These are phyloP conservation scores for Gopherus flavomarginatus DNA, from an alignment of 2,113 vertebrate species.

Conservation along the genomic window DNA sequence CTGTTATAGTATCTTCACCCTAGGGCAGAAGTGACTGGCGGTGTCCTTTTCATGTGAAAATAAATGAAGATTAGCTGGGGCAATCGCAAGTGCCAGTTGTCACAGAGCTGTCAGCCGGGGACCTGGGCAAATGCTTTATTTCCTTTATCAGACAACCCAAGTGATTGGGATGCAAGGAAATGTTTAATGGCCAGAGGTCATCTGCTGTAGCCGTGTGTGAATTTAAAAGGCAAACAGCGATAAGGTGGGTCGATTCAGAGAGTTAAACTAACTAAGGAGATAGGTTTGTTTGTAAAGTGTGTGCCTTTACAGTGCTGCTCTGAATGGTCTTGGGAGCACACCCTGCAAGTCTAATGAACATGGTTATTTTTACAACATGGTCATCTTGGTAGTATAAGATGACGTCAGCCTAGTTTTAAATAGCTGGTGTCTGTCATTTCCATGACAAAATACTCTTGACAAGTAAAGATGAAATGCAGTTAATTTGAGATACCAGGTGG, in stretches of 20 bases:
- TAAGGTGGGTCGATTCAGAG: rapidly evolving
- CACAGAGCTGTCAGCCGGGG: not conserved
- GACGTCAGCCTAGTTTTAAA: not conserved
- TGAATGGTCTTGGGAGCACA: not conserved
- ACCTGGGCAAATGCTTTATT: not conserved
- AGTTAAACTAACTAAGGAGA: rapidly evolving
- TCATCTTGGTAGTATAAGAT: not conserved
- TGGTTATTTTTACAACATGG: not conserved
- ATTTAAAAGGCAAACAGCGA: not conserved
- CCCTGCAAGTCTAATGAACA: not conserved
- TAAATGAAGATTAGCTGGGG: not conserved
- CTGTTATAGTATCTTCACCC: not conserved
- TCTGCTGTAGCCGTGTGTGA: not conserved
- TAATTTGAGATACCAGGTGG: too few species aligned
- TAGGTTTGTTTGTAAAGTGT: not conserved
- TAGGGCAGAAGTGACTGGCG: not conserved
- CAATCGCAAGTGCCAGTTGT: not conserved
- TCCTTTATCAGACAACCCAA: not conserved
- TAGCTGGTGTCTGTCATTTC: not conserved
- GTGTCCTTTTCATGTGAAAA: not conserved
- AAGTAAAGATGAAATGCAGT: not conserved
- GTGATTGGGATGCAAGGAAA: not conserved
- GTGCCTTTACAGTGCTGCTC: not conserved
- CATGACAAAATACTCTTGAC: not conserved
- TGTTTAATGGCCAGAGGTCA: not conserved